A percentile compares a stretch with the other conserved stretches of the same genome.
These are phyloP conservation scores for Myotis davidii DNA, from an alignment of 2,113 vertebrate species.

Conservation along the genomic window DNA sequence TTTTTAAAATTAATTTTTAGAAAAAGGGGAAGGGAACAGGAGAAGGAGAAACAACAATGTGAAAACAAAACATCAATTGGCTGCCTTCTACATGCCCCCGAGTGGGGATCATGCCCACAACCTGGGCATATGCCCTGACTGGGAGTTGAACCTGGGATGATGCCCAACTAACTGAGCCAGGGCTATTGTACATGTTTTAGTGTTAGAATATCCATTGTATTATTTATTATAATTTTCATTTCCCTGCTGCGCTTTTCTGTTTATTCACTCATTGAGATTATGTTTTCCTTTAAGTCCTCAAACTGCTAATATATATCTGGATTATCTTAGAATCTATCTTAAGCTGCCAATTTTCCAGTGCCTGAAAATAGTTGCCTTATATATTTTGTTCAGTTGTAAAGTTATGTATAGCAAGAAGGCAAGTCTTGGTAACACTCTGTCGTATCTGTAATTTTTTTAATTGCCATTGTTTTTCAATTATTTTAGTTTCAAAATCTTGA, in stretches of 20 bases:
- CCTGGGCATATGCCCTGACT: not conserved
- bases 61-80: not conserved
- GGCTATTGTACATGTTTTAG: not conserved
- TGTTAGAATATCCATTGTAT: not conserved
- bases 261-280: not conserved
- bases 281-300: not conserved
- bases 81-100: not conserved
- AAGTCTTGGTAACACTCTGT: not conserved
- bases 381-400: not conserved
- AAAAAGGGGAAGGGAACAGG: not conserved
- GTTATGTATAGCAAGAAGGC: not conserved
- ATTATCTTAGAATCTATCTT: not conserved
- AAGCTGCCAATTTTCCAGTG: not conserved
- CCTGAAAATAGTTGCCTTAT: not conserved
- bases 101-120: not conserved
- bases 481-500: constrained; percentile 13
- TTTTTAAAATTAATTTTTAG: too few relatives aligned
- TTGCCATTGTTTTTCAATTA: not conserved
- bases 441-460: constrained; percentile 2
- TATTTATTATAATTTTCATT: constrained; percentile 22
- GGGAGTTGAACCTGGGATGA: not conserved
- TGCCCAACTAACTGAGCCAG: not conserved
- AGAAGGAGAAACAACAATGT: not conserved
- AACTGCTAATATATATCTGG: not conserved
- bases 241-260: not conserved